Conservation (phyloP, 1,140 invertebrate genomes). For the Doryteuthis pealeii region DNA sequence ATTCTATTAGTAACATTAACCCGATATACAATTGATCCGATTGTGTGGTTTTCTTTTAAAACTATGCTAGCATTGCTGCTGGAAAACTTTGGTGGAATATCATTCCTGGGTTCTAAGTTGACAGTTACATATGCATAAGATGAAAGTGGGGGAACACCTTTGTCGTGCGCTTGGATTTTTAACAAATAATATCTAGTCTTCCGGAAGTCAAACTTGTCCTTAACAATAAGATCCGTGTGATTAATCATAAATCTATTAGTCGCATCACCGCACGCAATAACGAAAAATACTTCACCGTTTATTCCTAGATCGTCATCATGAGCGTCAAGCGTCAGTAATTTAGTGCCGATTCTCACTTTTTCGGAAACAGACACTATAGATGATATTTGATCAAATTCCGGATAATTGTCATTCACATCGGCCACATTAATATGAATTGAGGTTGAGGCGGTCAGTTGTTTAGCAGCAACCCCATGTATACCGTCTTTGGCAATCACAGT, state of each 20-base stretch:
- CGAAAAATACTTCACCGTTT: neutral
- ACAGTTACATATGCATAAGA: conserved; percentile 27
- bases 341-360: neutral
- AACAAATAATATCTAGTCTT: neutral
- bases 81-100: conserved; percentile 30
- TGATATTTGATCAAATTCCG: conserved; percentile 6
- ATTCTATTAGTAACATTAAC: conserved; percentile 36
- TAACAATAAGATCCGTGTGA: neutral
- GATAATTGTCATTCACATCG: conserved; percentile 20
- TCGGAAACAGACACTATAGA: neutral
- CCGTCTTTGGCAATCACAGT: conserved; percentile 35
- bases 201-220: neutral
- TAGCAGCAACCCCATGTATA: neutral
- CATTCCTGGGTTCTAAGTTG: conserved; percentile 32
- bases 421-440: neutral
- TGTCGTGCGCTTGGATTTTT: conserved; percentile 24
- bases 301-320: conserved; percentile 12
- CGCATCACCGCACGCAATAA: neutral
- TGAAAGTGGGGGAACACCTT: conserved; percentile 27
- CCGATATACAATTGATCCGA: conserved; percentile 27
- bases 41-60: conserved; percentile 21
- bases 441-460: neutral
- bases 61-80: conserved; percentile 18
- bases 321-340: conserved; percentile 8
- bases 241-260: neutral